These are phyloP conservation scores for Sebastes melanostomus DNA, from an alignment of 2,797 vertebrate genomes.

Conservation along the genomic window DNA sequence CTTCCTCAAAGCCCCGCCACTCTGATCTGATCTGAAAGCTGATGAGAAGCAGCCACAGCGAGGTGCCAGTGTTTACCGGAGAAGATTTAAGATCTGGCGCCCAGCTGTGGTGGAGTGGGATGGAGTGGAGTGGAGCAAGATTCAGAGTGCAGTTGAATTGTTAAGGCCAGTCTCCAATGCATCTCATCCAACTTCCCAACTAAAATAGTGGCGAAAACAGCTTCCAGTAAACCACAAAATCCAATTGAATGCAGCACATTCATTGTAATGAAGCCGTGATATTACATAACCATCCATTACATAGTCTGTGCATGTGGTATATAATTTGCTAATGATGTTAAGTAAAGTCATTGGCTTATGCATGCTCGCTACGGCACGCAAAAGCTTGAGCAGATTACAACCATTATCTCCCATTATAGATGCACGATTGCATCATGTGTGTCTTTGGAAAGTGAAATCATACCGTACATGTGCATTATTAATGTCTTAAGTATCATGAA, in stretches of 20 bases:
- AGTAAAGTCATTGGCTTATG: slow-evolving; percentile 5
- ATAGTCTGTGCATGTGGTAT: not conserved
- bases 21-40: slow-evolving; percentile 66
- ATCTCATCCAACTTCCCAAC: not conserved
- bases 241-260: not conserved
- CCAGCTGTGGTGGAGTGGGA: slow-evolving; percentile 27
- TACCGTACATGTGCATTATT: slow-evolving; percentile 30
- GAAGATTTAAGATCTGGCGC: slow-evolving; percentile 36
- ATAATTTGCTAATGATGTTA: slow-evolving; percentile 31
- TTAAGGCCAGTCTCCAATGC: not conserved
- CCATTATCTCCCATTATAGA: slow-evolving; percentile 21
- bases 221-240: not conserved
- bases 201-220: not conserved
- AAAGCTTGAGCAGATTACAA: not conserved
- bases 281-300: not conserved
- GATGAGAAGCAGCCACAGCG: slow-evolving; percentile 55
- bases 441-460: not conserved
- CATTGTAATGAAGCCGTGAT: not conserved
- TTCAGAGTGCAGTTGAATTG: slow-evolving; percentile 8
- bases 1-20: slow-evolving; percentile 41
- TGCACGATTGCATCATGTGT: slow-evolving; percentile 8
- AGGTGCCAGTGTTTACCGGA: slow-evolving; percentile 43
- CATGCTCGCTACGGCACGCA: not conserved
- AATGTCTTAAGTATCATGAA: not conserved
- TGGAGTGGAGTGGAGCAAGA: not conserved